Evolutionary conservation across 2,797 vertebrate genomes (phyloP), one percentile per base, ranked within the genome.

Genomic region (Sciaenops ocellatus): DNA sequence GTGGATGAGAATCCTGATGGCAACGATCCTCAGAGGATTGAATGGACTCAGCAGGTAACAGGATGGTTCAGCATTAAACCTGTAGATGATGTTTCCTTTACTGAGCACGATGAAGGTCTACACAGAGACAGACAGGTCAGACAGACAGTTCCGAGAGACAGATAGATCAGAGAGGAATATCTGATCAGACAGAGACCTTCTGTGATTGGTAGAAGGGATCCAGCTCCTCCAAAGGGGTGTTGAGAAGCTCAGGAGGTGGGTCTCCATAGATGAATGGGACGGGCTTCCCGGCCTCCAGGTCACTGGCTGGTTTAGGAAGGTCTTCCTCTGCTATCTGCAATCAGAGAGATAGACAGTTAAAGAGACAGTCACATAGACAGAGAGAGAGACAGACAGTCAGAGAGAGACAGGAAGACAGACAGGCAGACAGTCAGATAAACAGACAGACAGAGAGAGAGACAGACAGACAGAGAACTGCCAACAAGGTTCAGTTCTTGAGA

Each of bases 21-120:
- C 92, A 4, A 78, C 18, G 7, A 79, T 95, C 80, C 98, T 93
- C 81, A 98, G 1, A 1, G 66, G 56, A 76, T 92, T 96, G 91
- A 98, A 97, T 0, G 98, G 97, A n/a, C 92, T 96, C 77, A 99
- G 90, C 84, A 97, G 11, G 89, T 97, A 98, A 79, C 97, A 95
- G 4, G 98, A 96, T 0, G 96, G 95, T 0, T 98, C 98, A 0
- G 97, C 95, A 0, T 96, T 97, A 90, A 99, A 99, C 72, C 98
- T 95, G 92, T 95, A 97, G 91, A 99, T 97, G 61, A 95, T 69
- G 75, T 98, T 99, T 76, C 97, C 96, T 90, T 97, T 98, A 92
- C 94, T 96, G 81, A 99, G 91, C 74, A 99, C 95, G 3, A 99
- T 97, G 93, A 98, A 99, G 0, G 97, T 99, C 98, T 99, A 95